Evolutionary conservation across 2,113 vertebrate genomes (phyloP), one percentile per base, ranked within the genome.

Genomic region (Petrocephalus zakoni): DNA sequence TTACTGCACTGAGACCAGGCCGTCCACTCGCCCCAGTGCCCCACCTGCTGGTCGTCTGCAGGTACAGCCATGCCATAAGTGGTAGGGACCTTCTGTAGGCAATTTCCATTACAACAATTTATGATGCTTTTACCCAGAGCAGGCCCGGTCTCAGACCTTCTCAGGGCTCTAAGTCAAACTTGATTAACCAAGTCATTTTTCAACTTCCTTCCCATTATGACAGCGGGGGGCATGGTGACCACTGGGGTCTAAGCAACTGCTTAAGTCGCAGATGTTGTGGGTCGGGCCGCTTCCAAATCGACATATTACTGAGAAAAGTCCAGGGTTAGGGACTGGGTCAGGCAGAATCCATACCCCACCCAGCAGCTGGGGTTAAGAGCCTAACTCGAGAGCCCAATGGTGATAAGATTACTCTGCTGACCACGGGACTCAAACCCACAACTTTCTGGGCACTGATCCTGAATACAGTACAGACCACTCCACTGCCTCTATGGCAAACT

Each of bases 1-100:
- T 90, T 96, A n/a, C 96, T 97, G 91, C 97, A 98, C 84, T 96
- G 90, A 0, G 97, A 97, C 97, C 97, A 97, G 21, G 92, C 22
- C 0, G 92, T 94, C 97, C 97, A 98, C 88, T 93, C 55, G 2
- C 92, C 92, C 96, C 97, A 97, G 58, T 85, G 87, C n/a, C 8
- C 37, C 0, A 68, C 92, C 90, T 68, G 89, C 93, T 55, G 89
- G 78, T 68, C 88, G 2, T 0, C 94, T 95, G 89, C 22, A 87
- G 17, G 72, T 15, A 25, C 37, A 84, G 1, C 37, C 81, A 51
- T 46, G 46, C 81, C 34, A 11, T 15, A 11, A 49, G 47, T 49
- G 7, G 21, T 47, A 52, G 52, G 2, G 25, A 34, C n/a, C 2
- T 34, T 34, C 8, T 52, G 83, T 25, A 17, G 13, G 83, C n/a